Conservation (phyloP, 1,140 invertebrate species). For the Drosophila lacteicornis region DNA sequence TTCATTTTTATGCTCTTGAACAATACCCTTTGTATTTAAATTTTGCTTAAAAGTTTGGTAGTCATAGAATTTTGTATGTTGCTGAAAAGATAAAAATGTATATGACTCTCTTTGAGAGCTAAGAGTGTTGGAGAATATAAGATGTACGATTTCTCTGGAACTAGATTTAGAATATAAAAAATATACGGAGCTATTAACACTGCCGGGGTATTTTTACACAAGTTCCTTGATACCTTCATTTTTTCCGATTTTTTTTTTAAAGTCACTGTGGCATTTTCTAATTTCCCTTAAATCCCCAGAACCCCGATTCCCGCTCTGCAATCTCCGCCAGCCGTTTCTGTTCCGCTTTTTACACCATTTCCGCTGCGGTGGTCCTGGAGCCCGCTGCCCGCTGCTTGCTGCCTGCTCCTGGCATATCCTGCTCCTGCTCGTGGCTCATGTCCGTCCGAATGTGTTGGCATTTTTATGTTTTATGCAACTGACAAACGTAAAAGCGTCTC, state of each 20-base stretch:
- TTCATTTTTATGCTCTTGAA: neutral
- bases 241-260: neutral
- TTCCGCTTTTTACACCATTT: slow-evolving; percentile 76
- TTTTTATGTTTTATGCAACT: slow-evolving; percentile 77
- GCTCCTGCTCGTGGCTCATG: slow-evolving; percentile 24
- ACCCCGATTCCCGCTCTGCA: neutral
- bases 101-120: neutral
- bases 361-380: slow-evolving; percentile 64
- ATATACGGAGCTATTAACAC: neutral
- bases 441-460: slow-evolving; percentile 72
- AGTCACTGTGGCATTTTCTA: slow-evolving; percentile 70
- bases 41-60: neutral
- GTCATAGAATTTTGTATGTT: neutral
- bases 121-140: neutral
- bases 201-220: neutral
- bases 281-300: slow-evolving; percentile 59
- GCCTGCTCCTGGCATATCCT: slow-evolving; percentile 67
- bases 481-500: slow-evolving; percentile 72
- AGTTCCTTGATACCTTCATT: neutral
- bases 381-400: slow-evolving; percentile 21
- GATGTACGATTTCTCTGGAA: too few relatives aligned
- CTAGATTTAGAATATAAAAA: neutral
- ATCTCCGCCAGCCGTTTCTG: slow-evolving; percentile 19
- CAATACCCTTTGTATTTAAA: neutral
- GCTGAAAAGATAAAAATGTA: neutral